Evolutionary conservation across 2,113 vertebrate species (phyloP).

Genomic region (Cebus imitator): DNA sequence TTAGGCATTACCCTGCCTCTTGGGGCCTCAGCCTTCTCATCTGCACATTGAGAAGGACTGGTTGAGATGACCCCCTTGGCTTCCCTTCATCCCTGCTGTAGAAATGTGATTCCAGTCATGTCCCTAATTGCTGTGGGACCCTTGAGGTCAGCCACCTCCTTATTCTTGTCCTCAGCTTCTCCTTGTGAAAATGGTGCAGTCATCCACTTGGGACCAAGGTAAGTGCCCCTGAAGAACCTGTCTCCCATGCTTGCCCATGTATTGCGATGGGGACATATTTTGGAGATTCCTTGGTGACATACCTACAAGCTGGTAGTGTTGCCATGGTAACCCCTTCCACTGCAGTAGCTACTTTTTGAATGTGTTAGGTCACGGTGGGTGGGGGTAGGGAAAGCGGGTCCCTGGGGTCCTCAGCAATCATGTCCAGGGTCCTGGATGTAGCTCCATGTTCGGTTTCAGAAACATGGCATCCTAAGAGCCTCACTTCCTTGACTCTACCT

Average conservation of each 20-base stretch:
- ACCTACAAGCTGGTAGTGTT: background rate
- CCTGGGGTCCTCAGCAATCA: background rate
- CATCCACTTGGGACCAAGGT: background rate
- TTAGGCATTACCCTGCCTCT: background rate
- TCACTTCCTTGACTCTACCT: background rate
- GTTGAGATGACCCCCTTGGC: background rate
- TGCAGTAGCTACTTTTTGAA: conserved; percentile 24
- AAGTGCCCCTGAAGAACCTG: background rate
- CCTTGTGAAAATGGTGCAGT: background rate
- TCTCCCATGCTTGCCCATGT: background rate
- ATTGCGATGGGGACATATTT: conserved; percentile 39
- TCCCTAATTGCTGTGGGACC: background rate
- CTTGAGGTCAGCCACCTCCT: background rate
- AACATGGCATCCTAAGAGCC: background rate
- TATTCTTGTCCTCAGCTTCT: background rate
- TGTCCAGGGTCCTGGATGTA: background rate
- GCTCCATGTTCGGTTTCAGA: background rate
- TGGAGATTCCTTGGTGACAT: conserved; percentile 31
- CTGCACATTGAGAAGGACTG: background rate
- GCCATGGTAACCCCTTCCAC: conserved; percentile 56
- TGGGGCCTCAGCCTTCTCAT: background rate
- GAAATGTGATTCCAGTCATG: background rate
- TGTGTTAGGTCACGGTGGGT: conserved; percentile 38
- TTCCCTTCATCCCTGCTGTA: background rate
- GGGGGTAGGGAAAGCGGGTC: background rate